Evolutionary conservation across 2,113 vertebrate genomes (phyloP), one percentile per base, ranked within the genome.

Genomic region (Emydocephalus ijimae): DNA sequence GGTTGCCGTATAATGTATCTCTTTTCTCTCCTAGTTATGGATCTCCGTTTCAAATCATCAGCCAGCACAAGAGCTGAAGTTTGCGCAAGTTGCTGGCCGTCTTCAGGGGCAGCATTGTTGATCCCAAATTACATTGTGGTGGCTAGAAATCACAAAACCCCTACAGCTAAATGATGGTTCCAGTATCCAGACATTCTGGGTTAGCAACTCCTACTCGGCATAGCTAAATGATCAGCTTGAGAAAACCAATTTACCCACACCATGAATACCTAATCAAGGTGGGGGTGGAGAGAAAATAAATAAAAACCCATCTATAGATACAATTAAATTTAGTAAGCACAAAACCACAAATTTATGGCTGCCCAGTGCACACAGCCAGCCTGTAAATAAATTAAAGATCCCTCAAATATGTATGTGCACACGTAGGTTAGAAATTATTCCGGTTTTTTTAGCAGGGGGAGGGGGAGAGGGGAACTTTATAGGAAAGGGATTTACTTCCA

Each of bases 281-380:
- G 69, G 69, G 69, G 69, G 69, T 81, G 90, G 55, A 15, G 8
- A 54, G 24, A 74, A 90, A 74, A 74, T n/a, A 81, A 39, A 81
- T 12, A 91, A 91, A 50, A 52, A 91, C 7, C 34, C 29, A 50
- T 69, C 92, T 92, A 59, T 85, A 85, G 85, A 89, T 85, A 50
- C 64, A 50, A 89, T 89, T 89, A 29, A 92, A 85, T 89, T 89
- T 59, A 50, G 54, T 20, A 26, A 85, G 88, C 92, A 85, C 26
- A 59, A 85, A 92, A 85, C 69, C 85, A 85, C 56, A 92, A 92
- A 89, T 89, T 92, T 85, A n/a, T 85, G 88, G 61, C 69, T 92
- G 92, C 88, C 64, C 69, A 59, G 92, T 21, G n/a, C 54, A 89
- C 89, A n/a, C 24, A 89, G 52, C 14, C 54, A 50, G 92, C 88